Conservation (phyloP, 2,888 invertebrate species). For the Coelinius sp. region DNA sequence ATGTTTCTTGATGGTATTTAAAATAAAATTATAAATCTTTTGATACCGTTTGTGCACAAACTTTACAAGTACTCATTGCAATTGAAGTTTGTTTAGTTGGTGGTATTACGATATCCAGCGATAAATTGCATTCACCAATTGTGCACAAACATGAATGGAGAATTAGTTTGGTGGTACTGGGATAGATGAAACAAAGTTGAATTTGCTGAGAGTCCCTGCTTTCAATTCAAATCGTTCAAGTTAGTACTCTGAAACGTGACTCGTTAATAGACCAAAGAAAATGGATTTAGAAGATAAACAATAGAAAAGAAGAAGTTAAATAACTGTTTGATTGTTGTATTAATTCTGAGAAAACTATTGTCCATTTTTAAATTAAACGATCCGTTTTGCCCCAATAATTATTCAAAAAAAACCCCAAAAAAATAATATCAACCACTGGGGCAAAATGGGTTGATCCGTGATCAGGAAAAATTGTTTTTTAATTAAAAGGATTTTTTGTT, state of each 20-base stretch:
- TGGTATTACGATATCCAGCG: slow-evolving; percentile 1
- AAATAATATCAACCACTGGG: no score
- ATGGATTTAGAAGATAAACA: neutral
- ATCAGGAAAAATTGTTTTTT: no score
- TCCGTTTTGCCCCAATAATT: no score
- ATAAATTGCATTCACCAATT: slow-evolving; percentile 19
- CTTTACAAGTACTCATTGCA: slow-evolving; percentile 17
- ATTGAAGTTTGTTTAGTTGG: slow-evolving; percentile 1
- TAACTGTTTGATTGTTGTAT: no score
- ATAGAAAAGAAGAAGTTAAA: neutral
- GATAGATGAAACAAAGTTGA: slow-evolving; percentile 1
- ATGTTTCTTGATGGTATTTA: neutral
- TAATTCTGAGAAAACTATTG: no score
- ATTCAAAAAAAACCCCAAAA: no score
- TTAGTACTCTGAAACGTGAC: slow-evolving; percentile 23
- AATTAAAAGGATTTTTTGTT: no score
- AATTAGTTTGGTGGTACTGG: slow-evolving; percentile 28
- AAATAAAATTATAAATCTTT: neutral
- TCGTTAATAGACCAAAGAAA: slow-evolving; percentile 6
- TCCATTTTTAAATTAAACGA: no score
- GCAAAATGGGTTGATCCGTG: no score
- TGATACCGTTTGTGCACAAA: neutral
- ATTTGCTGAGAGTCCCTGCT: neutral
- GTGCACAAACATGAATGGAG: slow-evolving; percentile 38
- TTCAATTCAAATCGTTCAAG: slow-evolving; percentile 35